A percentile compares a stretch with the other conserved stretches of the same genome.
phyloP scores from a whole-genome alignment of 2,797 vertebrate species.

The Peromyscus aztecus region DNA sequence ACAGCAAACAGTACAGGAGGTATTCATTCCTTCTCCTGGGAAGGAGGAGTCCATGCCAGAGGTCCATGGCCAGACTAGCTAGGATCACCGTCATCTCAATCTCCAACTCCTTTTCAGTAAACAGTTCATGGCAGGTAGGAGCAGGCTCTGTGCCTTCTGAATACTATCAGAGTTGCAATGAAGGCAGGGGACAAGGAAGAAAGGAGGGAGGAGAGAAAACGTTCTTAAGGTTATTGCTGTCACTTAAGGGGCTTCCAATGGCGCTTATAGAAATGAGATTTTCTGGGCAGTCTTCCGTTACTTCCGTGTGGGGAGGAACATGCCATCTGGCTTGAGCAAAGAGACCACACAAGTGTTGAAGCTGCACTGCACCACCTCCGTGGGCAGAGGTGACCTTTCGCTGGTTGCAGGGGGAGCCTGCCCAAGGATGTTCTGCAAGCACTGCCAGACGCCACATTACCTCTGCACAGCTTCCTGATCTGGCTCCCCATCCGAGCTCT shows the following conservation, averaged over 20 bases:
- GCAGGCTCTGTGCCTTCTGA: conserved; percentile 74
- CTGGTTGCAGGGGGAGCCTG: conserved; percentile 76
- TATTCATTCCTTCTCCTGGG: conserved; percentile 78
- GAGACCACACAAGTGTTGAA: conserved; percentile 78
- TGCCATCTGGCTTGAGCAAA: conserved; percentile 82
- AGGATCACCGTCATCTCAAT: conserved; percentile 77
- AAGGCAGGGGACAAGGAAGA: conserved; percentile 70
- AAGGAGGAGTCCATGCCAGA: conserved; percentile 77
- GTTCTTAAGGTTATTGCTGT: conserved; percentile 81
- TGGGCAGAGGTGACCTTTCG: conserved; percentile 78
- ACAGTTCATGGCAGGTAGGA: conserved; percentile 77
- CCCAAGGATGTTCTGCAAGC: conserved; percentile 79
- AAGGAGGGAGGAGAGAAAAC: conserved; percentile 66
- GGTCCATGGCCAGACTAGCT: conserved; percentile 78
- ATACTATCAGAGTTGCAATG: conserved; percentile 74
- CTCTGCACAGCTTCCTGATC: conserved; percentile 99
- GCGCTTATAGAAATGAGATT: conserved; percentile 76
- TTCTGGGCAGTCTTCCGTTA: conserved; percentile 81
- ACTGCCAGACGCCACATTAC: conserved; percentile 89
- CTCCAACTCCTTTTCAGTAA: conserved; percentile 77
- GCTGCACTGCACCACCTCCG: conserved; percentile 73
- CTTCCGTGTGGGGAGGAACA: conserved; percentile 81
- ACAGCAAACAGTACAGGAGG: conserved; percentile 73
- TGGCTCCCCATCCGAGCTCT: conserved; percentile 98
- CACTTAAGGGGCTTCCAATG: conserved; percentile 80